phyloP scores from a whole-genome alignment of 1,140 invertebrate species.

The Caenorhabditis latens region DNA sequence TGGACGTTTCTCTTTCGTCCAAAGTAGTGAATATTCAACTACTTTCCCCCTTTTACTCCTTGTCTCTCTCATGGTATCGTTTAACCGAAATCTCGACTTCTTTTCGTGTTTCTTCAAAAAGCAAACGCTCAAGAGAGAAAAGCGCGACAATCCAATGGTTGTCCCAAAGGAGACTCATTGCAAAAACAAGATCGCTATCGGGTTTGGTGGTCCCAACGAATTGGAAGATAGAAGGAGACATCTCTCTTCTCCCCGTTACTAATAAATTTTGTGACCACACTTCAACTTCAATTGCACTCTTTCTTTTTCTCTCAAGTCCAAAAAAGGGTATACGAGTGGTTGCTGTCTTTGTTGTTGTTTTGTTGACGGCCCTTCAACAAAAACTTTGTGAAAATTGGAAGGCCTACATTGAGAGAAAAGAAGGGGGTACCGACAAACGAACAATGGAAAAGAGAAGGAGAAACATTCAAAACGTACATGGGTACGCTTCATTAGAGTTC shows the following conservation, averaged over 20 bases:
- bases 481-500: slow-evolving; percentile 47
- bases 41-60: not conserved
- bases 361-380: slow-evolving; percentile 31
- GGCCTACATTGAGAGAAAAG: not conserved
- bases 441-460: not conserved
- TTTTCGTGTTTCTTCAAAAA: not conserved
- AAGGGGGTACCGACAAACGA: not conserved
- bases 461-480: slow-evolving; percentile 47
- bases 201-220: not conserved
- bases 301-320: not conserved
- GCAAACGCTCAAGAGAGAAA: not conserved
- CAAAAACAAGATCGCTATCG: slow-evolving; percentile 44
- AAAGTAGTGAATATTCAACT: slow-evolving; percentile 10
- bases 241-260: slow-evolving; percentile 6
- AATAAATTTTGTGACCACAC: slow-evolving; percentile 45
- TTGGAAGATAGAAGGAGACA: not conserved
- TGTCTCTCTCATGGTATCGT: not conserved
- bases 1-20: not conserved
- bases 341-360: slow-evolving; percentile 23
- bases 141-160: slow-evolving; percentile 3
- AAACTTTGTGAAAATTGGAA: slow-evolving; percentile 36
- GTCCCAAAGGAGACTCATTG: slow-evolving; percentile 12
- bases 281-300: slow-evolving; percentile 36
- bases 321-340: slow-evolving; percentile 39
- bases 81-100: slow-evolving; percentile 19